phyloP scores from a whole-genome alignment of 2,888 invertebrate genomes.

The Trypoxylon attenuatum region DNA sequence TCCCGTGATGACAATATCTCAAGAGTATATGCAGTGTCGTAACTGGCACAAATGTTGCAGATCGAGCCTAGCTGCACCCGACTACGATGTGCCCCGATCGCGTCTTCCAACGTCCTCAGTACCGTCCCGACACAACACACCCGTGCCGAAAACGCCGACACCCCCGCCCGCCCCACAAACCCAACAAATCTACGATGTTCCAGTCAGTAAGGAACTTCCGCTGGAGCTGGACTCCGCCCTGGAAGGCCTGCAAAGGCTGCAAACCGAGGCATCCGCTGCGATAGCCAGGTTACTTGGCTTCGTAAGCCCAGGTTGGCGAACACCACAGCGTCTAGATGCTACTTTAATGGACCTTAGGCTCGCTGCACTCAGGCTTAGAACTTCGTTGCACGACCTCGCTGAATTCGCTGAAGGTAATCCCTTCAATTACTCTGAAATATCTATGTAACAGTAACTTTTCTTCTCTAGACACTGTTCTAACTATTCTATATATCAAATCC shows the following conservation, averaged over 20 bases:
- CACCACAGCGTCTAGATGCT: conserved; percentile 85
- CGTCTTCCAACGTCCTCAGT: conserved; percentile 65
- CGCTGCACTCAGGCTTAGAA: conserved; percentile 85
- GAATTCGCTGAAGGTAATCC: conserved; percentile 93
- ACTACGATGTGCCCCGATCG: conserved; percentile 83
- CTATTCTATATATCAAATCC: no score
- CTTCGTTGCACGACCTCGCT: conserved; percentile 89
- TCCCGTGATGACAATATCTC: neutral
- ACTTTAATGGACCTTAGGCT: conserved; percentile 89
- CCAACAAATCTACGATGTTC: conserved; percentile 79
- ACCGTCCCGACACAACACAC: conserved; percentile 64
- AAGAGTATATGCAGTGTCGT: no score
- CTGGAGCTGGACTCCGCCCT: conserved; percentile 85
- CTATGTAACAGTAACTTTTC: neutral
- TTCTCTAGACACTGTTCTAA: no score
- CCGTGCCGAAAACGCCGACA: conserved; percentile 62
- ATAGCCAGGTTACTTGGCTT: conserved; percentile 86
- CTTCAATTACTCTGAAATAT: no score
- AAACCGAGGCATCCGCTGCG: conserved; percentile 88
- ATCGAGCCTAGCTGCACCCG: conserved; percentile 79
- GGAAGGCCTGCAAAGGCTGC: conserved; percentile 84
- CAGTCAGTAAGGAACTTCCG: conserved; percentile 81
- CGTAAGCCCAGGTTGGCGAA: conserved; percentile 89
- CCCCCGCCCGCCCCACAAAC: conserved; percentile 61
- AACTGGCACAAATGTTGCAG: conserved; percentile 39